phyloP scores from a whole-genome alignment of 1,140 invertebrate genomes.

The Drosophila melanogaster region Release_6_plus_ISO1_MT NT_037436.4:6707501-6708000 shows the following conservation, averaged over 20 bases:
- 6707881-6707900: slow-evolving; percentile 16
- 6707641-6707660: not conserved
- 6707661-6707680: too few species aligned
- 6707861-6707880: slow-evolving; percentile 39
- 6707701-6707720: too few species aligned
- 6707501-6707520: slow-evolving; percentile 39
- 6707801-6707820: not conserved
- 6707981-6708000: slow-evolving; percentile 12
- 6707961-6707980: slow-evolving; percentile 7
- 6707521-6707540: slow-evolving; percentile 60
- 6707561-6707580: slow-evolving; percentile 45
- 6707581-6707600: slow-evolving; percentile 48
- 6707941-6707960: slow-evolving; percentile 70
- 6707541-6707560: slow-evolving; percentile 74
- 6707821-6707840: not conserved
- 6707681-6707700: too few species aligned
- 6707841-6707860: slow-evolving; percentile 29
- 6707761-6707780: too few species aligned
- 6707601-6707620: slow-evolving; percentile 20
- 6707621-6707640: slow-evolving; percentile 7
- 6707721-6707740: too few species aligned
- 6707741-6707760: too few species aligned
- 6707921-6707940: slow-evolving; percentile 69
- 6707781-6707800: too few species aligned
- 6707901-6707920: slow-evolving; percentile 1